A percentile compares a stretch with the other conserved stretches of the same genome.
phyloP scores from a whole-genome alignment of 2,888 invertebrate species.

The Charanyca ferruginea region DNA sequence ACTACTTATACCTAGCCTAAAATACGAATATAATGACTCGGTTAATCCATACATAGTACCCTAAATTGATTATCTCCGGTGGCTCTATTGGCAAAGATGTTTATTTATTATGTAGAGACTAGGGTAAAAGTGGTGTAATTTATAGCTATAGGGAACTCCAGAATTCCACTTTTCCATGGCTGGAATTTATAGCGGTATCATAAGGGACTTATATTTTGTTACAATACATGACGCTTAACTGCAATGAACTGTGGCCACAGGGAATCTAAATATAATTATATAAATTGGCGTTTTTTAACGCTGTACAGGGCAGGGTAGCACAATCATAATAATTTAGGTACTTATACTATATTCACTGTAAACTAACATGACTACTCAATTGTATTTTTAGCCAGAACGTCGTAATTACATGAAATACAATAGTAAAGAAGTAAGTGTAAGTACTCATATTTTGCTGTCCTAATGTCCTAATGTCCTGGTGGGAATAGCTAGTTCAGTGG shows the following conservation, averaged over 20 bases:
- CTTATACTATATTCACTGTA: background rate
- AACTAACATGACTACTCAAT: background rate
- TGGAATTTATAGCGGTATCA: slow-evolving; percentile 6
- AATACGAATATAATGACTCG: background rate
- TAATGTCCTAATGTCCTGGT: no score
- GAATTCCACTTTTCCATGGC: slow-evolving; percentile 2
- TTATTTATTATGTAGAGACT: slow-evolving; percentile 30
- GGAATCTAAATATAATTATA: background rate
- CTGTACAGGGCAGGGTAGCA: background rate
- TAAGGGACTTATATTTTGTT: slow-evolving; percentile 12
- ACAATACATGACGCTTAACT: slow-evolving; percentile 1
- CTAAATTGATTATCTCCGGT: slow-evolving; percentile 8
- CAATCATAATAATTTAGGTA: background rate
- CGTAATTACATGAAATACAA: background rate
- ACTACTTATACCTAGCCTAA: no score
- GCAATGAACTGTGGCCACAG: background rate
- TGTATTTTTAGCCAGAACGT: background rate
- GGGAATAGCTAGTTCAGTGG: background rate
- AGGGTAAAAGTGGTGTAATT: slow-evolving; percentile 19
- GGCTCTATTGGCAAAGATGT: slow-evolving; percentile 11
- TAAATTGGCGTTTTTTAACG: background rate
- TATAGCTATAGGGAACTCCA: slow-evolving; percentile 10
- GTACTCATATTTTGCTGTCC: background rate
- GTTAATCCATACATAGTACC: background rate
- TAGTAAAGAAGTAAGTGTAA: background rate